Evolutionary conservation across 2,113 vertebrate genomes (phyloP), one percentile per base, ranked within the genome.

Genomic region (Ardeotis arabs): DNA sequence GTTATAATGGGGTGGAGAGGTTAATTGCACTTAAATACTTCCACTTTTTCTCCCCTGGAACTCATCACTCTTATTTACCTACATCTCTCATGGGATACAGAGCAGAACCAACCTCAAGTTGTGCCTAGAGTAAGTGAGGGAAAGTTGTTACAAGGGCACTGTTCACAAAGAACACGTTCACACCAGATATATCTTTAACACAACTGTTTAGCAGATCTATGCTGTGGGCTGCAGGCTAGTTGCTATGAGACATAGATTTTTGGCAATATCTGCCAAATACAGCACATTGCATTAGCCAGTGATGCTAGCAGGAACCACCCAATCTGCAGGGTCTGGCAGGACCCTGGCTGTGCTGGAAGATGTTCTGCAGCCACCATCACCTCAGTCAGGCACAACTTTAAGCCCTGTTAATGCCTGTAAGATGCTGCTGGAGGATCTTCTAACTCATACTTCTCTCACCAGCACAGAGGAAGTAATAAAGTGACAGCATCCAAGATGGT

Each of bases 1-100:
- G 21, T 83, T 82, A 53, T 37, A 93, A 89, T 6, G 35, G 73
- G 49, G 76, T 31, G 44, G 59, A 70, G 52, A 69, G 56, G 79
- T 47, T 93, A 95, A 94, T 33, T 90, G 18, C 21, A 69, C 29
- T 81, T 80, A 90, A 85, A 89, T 41, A 47, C 41, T 96, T 85
- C 75, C 52, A 69, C 53, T 81, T 45, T 41, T 66, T 69, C 55
- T 72, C 21, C 45, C 79, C 60, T 91, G 58, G 41, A 69, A 89
- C 86, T 91, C 17, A 13, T 68, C 49, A 20, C 66, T 66, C 41
- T 68, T 45, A 31, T 72, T 89, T 87, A 73, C 41, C 67, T 55
- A 17, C 33, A 64, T n/a, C 31, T 70, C 25, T 55, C 58, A 50
- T 7, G 23, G 19, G 50, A 89, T 58, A 60, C 31, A 62, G 78